Base-by-base conservation (phyloP, 1,140 invertebrate species). In the Pseudoatta argentina region DNA sequence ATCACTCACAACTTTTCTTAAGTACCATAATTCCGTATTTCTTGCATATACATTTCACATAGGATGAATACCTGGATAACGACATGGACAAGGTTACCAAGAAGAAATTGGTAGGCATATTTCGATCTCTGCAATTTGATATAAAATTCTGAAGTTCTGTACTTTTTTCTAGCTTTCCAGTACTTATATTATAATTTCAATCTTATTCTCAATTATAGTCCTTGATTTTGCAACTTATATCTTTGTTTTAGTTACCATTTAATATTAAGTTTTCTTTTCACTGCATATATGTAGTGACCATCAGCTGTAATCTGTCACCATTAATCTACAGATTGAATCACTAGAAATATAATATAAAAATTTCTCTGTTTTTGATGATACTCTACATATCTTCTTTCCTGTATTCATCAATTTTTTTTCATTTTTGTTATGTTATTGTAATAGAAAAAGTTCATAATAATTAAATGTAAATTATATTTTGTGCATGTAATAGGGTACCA, bases 31-130 rank as follows among this genome's bases (percentile, higher is more conserved):
- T 89, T 91, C 67, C 89, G 91, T 92, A 78, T 93, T 91, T 73
- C 85, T 89, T 91, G 88, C 90, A 92, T 91, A 93, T 90, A 91
- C 71, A 66, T 85, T 89, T 91, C 83, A 78, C 79, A 87, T 91
- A 94, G 93, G 93, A 93, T 89, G 93, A 93, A 88, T 93, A 93
- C 91, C 88, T 92, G 91, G 93, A 94, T 91, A 91, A 89, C 81
- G 91, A 93, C 91, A 82, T 78, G 91, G 93, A 94, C 82, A 94
- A 93, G 87, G 90, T 89, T 78, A 85, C 77, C 75, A 92, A 93
- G 87, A 94, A 93, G 85, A 93, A 92, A 93, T 92, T 92, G 93
- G 93, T 94, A 94, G 91, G 93, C 91, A 93, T 89, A 76, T 75
- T 87, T 86, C 24, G 24, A 86, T 72, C 53, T 71, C 51, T 69